phyloP scores from a whole-genome alignment of 1,140 invertebrate genomes.

The Rhagoletis pomonella region DNA sequence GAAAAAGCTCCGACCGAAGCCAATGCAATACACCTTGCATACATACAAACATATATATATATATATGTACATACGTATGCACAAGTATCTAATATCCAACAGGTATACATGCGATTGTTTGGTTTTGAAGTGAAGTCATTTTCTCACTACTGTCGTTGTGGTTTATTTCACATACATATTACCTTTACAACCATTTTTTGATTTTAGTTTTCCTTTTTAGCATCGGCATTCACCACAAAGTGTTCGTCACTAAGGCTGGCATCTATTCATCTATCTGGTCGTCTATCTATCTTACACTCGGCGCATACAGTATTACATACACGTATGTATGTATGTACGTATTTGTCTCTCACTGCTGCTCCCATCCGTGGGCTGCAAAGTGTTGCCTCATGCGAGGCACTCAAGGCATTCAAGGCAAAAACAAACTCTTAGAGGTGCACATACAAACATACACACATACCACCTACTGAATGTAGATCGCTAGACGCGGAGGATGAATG shows the following conservation, averaged over 20 bases:
- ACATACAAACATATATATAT: neutral
- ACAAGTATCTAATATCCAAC: slow-evolving; percentile 42
- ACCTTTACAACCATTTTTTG: slow-evolving; percentile 6
- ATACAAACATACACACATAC: neutral
- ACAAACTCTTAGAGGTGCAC: neutral
- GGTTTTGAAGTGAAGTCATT: slow-evolving; percentile 21
- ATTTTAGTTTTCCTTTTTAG: neutral
- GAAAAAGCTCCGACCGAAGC: slow-evolving; percentile 24
- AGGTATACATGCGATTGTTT: slow-evolving; percentile 32
- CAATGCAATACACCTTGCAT: neutral
- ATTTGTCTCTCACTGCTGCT: too few relatives aligned
- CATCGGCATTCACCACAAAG: neutral
- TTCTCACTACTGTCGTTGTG: slow-evolving; percentile 17
- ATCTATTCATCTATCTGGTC: neutral
- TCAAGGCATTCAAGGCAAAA: neutral
- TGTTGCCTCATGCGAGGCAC: slow-evolving; percentile 19
- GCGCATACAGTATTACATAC: neutral
- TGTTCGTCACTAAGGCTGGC: neutral
- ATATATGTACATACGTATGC: slow-evolving; percentile 25
- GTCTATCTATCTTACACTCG: neutral
- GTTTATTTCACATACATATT: neutral
- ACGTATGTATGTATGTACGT: neutral
- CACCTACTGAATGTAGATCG: neutral
- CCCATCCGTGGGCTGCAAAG: neutral
- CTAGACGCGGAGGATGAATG: neutral